These are phyloP conservation scores for Arbacia lixula DNA, from an alignment of 53 echinoderm and acorn worm species.

Conservation along the genomic window DNA sequence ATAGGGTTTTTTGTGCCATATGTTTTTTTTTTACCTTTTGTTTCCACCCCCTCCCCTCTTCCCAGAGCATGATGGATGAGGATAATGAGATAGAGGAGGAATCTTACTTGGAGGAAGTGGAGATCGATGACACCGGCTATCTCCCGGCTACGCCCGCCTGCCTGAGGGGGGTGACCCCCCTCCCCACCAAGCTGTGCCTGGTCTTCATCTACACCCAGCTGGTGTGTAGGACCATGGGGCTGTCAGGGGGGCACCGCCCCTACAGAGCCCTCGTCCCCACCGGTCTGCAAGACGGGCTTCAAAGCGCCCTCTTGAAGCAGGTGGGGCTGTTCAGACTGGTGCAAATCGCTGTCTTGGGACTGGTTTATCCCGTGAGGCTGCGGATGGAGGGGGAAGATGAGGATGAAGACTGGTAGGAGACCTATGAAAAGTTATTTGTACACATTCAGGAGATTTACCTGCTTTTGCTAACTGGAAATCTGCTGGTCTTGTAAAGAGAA, in stretches of 20 bases:
- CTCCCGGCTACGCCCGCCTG: background rate
- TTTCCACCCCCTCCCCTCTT: background rate
- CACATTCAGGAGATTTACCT: too few species aligned
- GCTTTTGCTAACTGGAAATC: too few species aligned
- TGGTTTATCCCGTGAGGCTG: background rate
- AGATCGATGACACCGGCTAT: background rate
- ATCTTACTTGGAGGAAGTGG: constrained; percentile 19
- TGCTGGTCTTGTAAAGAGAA: too few species aligned
- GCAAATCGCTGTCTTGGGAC: constrained; percentile 54
- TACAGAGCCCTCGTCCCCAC: constrained; percentile 19
- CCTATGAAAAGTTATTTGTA: too few species aligned
- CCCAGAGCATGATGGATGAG: constrained; percentile 5
- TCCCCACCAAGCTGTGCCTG: constrained; percentile 78
- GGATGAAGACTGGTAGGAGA: constrained; percentile 8
- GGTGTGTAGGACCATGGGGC: constrained; percentile 79
- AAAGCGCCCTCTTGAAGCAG: constrained; percentile 60
- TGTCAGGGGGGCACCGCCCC: constrained; percentile 32
- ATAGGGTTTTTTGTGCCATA: too few species aligned
- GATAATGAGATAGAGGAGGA: constrained; percentile 22
- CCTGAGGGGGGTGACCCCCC: constrained; percentile 20
- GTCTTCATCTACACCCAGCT: constrained; percentile 96
- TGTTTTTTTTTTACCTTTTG: too few species aligned
- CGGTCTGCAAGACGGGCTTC: constrained; percentile 42
- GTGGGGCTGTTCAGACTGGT: constrained; percentile 65
- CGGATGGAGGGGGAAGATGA: background rate